These are phyloP conservation scores for Thymelicus lineola DNA, from an alignment of 2,888 invertebrate genomes.

Conservation along the genomic window DNA sequence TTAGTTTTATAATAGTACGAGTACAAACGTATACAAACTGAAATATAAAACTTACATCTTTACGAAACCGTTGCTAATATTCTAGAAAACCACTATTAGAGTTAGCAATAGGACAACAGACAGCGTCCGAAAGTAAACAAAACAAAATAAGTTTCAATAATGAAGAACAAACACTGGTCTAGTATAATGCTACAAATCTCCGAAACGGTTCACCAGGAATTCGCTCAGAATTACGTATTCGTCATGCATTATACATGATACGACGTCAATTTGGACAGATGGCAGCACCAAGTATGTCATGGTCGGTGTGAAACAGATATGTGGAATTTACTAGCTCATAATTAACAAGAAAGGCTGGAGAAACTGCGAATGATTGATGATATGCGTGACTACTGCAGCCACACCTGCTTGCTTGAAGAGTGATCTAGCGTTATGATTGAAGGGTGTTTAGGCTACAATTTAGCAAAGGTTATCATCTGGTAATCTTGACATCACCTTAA, in stretches of 20 bases:
- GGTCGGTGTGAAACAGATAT: slow-evolving; percentile 29
- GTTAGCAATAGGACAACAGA: background rate
- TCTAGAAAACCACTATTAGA: background rate
- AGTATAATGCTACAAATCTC: background rate
- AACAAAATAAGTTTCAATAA: background rate
- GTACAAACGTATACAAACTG: no score
- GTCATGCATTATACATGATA: slow-evolving; percentile 38
- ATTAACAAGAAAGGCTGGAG: slow-evolving; percentile 43
- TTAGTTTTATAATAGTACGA: no score
- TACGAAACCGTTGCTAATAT: background rate
- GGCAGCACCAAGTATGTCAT: slow-evolving; percentile 33
- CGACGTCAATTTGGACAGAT: slow-evolving; percentile 33
- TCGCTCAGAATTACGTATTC: slow-evolving; percentile 25
- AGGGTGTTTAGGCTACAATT: no score
- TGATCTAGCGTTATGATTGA: no score
- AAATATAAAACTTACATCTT: background rate
- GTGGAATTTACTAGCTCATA: slow-evolving; percentile 31
- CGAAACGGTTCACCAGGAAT: slow-evolving; percentile 8
- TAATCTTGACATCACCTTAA: no score
- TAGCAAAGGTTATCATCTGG: no score
- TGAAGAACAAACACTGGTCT: background rate
- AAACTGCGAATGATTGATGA: slow-evolving; percentile 49
- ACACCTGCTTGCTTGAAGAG: background rate
- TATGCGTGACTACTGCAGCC: slow-evolving; percentile 43
- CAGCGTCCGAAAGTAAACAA: background rate